Percentiles rank a stretch among this genome's conserved stretches.
These are phyloP conservation scores for Spheniscus humboldti DNA, from an alignment of 2,797 vertebrate species.

Conservation along the genomic window DNA sequence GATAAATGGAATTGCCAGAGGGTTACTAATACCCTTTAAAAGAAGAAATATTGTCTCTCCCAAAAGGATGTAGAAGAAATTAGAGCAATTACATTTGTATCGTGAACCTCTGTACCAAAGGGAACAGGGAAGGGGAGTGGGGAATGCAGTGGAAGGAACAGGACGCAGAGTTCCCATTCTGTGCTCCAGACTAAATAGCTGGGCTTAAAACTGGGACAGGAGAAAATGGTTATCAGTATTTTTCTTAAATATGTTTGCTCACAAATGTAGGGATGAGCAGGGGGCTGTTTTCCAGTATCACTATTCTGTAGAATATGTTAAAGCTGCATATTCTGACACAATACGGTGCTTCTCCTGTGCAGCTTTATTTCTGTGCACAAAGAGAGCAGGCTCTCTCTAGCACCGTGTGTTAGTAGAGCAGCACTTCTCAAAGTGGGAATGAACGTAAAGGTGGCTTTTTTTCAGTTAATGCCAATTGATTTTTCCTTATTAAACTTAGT, in stretches of 20 bases:
- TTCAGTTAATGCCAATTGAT: background rate
- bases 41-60: conserved; percentile 63
- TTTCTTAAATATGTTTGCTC: background rate
- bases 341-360: background rate
- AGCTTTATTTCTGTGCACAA: background rate
- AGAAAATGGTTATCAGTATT: background rate
- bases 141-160: background rate
- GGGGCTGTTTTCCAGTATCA: background rate
- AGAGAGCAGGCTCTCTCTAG: background rate
- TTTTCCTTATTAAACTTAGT: conserved; percentile 13
- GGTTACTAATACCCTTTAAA: conserved; percentile 69
- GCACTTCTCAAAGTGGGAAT: background rate
- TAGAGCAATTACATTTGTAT: conserved; percentile 71
- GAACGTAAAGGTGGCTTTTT: background rate
- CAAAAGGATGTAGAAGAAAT: conserved; percentile 60
- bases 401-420: background rate
- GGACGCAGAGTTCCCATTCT: background rate
- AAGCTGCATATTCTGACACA: background rate
- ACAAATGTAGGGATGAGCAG: background rate
- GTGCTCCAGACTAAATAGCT: background rate
- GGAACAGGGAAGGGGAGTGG: conserved; percentile 27
- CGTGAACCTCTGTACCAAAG: conserved; percentile 48
- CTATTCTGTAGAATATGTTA: background rate
- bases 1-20: conserved; percentile 72
- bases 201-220: conserved; percentile 24